Conservation (phyloP, 2,113 vertebrate genomes). For the Motacilla alba region DNA sequence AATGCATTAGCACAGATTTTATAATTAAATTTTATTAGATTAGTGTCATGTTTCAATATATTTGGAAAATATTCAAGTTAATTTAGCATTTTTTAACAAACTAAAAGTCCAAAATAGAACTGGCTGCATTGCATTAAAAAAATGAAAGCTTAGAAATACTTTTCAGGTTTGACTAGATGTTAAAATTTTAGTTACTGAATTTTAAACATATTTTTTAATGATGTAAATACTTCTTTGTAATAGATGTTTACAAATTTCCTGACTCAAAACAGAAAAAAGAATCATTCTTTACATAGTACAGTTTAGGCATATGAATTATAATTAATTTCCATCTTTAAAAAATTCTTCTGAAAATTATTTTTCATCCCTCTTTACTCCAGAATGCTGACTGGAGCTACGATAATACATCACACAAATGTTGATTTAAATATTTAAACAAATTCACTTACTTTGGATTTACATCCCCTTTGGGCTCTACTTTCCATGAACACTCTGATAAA, state of each 20-base stretch:
- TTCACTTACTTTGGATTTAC: conserved; percentile 52
- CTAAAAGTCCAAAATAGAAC: neutral
- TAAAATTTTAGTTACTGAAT: neutral
- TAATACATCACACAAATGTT: conserved; percentile 41
- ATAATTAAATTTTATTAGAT: neutral
- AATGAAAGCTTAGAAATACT: neutral
- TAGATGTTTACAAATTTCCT: neutral
- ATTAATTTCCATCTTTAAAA: neutral
- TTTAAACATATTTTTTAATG: neutral
- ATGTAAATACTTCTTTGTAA: neutral
- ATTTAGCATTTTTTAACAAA: neutral
- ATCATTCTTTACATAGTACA: neutral
- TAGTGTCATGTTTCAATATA: neutral
- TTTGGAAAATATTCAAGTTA: neutral
- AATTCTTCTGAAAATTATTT: conserved; percentile 9
- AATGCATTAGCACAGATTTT: neutral
- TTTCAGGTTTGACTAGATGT: neutral
- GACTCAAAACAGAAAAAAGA: neutral
- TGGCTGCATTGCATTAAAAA: neutral
- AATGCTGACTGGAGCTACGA: neutral
- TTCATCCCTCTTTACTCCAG: neutral
- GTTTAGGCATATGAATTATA: neutral
- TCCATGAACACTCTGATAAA: conserved; percentile 43
- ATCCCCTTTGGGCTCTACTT: conserved; percentile 49
- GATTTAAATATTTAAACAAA: conserved; percentile 59